phyloP scores from a whole-genome alignment of 2,113 vertebrate species.

The Helogale parvula region DNA sequence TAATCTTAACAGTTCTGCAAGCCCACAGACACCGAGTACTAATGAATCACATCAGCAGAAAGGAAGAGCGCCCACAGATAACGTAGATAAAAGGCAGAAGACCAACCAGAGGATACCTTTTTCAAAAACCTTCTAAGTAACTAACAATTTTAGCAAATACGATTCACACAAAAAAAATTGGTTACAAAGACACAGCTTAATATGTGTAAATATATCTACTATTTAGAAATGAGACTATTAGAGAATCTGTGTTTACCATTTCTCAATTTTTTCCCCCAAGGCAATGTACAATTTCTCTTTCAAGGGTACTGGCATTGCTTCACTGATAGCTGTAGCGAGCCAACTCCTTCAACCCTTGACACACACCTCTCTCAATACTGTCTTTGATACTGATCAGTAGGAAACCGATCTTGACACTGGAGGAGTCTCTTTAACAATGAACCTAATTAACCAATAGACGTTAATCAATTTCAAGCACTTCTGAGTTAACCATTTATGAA shows the following conservation, averaged over 20 bases:
- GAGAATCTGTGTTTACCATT: not conserved
- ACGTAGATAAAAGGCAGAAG: not conserved
- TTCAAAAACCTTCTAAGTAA: slow-evolving; percentile 4
- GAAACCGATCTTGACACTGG: not conserved
- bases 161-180: not conserved
- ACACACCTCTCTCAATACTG: not conserved
- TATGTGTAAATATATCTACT: not conserved
- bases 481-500: slow-evolving; percentile 40
- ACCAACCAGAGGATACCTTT: not conserved
- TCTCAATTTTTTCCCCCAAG: not conserved
- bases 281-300: slow-evolving; percentile 13
- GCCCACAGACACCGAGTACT: slow-evolving; percentile 42
- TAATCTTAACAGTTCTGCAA: slow-evolving; percentile 72
- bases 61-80: slow-evolving; percentile 76
- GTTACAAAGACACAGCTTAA: not conserved
- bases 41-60: not conserved
- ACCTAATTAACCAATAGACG: not conserved
- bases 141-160: not conserved
- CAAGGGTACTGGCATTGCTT: not conserved
- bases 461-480: not conserved
- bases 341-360: not conserved
- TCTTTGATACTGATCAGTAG: not conserved
- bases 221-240: slow-evolving; percentile 35
- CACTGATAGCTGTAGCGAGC: not conserved
- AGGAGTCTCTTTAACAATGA: not conserved